Base-by-base conservation (phyloP, 2,888 invertebrate genomes). In the Calameuta idolon region DNA sequence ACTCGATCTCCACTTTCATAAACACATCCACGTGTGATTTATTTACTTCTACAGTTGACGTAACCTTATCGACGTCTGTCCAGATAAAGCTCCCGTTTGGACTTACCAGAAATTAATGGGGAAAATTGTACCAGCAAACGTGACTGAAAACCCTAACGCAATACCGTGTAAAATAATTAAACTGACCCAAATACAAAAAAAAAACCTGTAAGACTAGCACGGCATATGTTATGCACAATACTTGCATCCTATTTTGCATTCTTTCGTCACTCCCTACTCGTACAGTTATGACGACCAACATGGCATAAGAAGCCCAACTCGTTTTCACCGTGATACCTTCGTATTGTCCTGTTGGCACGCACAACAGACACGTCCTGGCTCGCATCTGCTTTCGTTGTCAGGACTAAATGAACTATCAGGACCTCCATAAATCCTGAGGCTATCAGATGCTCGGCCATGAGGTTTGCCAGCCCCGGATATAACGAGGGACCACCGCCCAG, bases 381-480 rank as follows among this genome's bases (percentile, higher is more conserved):
- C 77, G 84, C 79, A 81, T 81, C 85, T 82, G 85, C 86, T 85
- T 84, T 83, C 85, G 83, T 80, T 88, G 89, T 89, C 88, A 88
- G 85, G 85, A 87, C 87, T 88, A 89, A 89, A 89, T 89, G 89
- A 88, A 89, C 88, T 88, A 89, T 89, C 89, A 89, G 88, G 86
- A 85, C 82, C 88, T 84, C 87, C 86, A 89, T 89, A 89, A 89
- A 89, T 89, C 87, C 84, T 86, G 83, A 80, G 85, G 83, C 86
- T 89, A 88, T 89, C 88, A 89, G 89, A 89, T 89, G 85, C 84
- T 83, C 85, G 84, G 80, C 83, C 79, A 83, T 82, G 80, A 55
- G 83, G 85, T 84, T 85, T 83, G 84, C 81, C 85, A 86, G 85
- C 87, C 85, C 87, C 85, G 85, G 88, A 88, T 88, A 87, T 88